A percentile compares a stretch with the other conserved stretches of the same genome.
Evolutionary conservation across 1,140 invertebrate genomes (phyloP).

Genomic region (Globodera rostochiensis): DNA sequence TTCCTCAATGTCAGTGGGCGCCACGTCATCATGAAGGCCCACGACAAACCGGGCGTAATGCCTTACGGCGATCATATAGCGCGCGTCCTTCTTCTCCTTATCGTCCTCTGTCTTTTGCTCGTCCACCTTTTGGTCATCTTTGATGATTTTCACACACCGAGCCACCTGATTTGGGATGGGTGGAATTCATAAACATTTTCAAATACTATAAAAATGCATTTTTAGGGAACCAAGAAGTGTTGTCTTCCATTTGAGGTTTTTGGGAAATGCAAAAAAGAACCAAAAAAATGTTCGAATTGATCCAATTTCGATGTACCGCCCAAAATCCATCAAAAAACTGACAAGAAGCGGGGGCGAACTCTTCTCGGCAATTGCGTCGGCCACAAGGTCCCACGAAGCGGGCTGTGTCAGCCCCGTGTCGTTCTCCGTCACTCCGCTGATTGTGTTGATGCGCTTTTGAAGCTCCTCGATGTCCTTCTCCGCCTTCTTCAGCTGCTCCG

Average conservation of each 20-base stretch:
- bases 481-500: conserved; percentile 86
- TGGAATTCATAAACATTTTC: background rate
- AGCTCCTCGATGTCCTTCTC: conserved; percentile 94
- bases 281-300: too few species aligned
- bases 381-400: conserved; percentile 96
- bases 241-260: too few species aligned
- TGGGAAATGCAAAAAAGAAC: too few species aligned
- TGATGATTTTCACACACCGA: conserved; percentile 68
- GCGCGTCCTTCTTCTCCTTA: conserved; percentile 87
- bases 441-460: conserved; percentile 94
- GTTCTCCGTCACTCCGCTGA: conserved; percentile 77
- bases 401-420: conserved; percentile 88
- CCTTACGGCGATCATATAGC: conserved; percentile 99
- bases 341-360: conserved; percentile 92
- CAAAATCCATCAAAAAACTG: background rate
- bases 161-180: conserved; percentile 69
- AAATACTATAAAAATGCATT: background rate
- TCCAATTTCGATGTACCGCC: too few species aligned
- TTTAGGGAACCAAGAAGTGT: too few species aligned
- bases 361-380: conserved; percentile 96
- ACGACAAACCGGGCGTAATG: conserved; percentile 99
- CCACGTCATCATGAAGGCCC: conserved; percentile 95
- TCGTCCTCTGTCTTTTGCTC: too few species aligned
- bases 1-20: conserved; percentile 99
- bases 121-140: conserved; percentile 68